Base-by-base conservation (phyloP, 2,888 invertebrate genomes). In the Pristionchus exspectatus region DNA sequence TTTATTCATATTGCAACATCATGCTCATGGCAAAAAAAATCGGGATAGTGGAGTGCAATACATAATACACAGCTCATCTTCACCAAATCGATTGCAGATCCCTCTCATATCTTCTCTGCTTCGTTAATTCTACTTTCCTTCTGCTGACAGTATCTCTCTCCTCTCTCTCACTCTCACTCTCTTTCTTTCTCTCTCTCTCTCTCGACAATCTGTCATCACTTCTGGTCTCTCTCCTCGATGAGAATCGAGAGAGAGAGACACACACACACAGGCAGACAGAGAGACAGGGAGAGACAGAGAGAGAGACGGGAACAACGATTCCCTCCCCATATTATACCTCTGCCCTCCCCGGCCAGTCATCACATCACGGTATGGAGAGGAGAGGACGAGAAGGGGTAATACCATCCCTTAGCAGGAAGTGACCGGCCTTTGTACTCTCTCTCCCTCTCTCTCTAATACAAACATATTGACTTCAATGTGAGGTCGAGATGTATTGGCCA, bases 331-430 rank as follows among this genome's bases (percentile, higher is more conserved):
- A 77, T 77, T 30, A 44, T 38, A 16, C 21, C 14, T 81, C n/a
- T 72, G 77, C 24, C 77, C 77, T 81, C 38, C 50, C 50, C 16
- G 21, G n/a, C 12, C 50, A 27, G 44, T 12, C 77, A 50, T 50
- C 77, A 81, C 44, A 81, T 81, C 77, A 81, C 38, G 38, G 77
- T n/a, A 50, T 12, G 77, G 9, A n/a, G 77, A 50, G 77, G 50
- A n/a, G 21, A 7, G 72, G 33, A 30, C 4, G 72, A 30, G 72
- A 50, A n/a, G n/a, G 50, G 24, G 77, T 50, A 81, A 38, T 74
- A 38, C 77, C 77, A 81, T 81, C 50, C 50, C 77, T 81, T 81
- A 81, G 77, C 77, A 81, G 77, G 77, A 81, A 81, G 50, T 81
- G 77, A 44, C 50, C 77, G 72, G 30, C 38, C 72, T 74, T 74